These are phyloP conservation scores for Gymnorhina tibicen DNA, from an alignment of 2,113 vertebrate genomes.

Conservation along the genomic window DNA sequence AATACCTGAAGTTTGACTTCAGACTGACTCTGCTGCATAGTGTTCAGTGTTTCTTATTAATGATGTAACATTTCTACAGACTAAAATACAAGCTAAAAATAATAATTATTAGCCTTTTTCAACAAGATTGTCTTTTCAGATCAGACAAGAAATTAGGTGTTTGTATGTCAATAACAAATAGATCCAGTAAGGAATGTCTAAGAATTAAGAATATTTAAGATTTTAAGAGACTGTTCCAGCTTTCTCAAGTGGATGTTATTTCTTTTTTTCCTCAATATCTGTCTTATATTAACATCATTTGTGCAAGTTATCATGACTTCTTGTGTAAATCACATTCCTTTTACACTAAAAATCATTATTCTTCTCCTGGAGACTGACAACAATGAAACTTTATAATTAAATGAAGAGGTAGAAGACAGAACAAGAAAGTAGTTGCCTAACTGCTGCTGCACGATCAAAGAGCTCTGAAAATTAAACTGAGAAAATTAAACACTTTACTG, in stretches of 20 bases:
- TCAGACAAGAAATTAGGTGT: neutral
- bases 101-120: neutral
- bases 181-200: neutral
- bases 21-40: neutral
- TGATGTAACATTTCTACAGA: neutral
- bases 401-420: neutral
- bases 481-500: conserved; percentile 10
- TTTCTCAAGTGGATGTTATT: neutral
- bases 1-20: neutral
- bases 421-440: neutral
- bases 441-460: neutral
- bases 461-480: neutral
- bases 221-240: neutral
- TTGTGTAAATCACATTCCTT: neutral
- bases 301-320: neutral
- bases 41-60: neutral
- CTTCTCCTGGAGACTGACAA: neutral
- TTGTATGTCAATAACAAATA: neutral
- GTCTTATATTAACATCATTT: neutral
- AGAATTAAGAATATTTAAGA: neutral
- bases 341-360: neutral
- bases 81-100: neutral
- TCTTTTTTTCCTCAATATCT: neutral
- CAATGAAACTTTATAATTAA: neutral
- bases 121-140: neutral